Evolutionary conservation across 1,140 invertebrate species (phyloP).

Genomic region (Kradibia gibbosae): DNA sequence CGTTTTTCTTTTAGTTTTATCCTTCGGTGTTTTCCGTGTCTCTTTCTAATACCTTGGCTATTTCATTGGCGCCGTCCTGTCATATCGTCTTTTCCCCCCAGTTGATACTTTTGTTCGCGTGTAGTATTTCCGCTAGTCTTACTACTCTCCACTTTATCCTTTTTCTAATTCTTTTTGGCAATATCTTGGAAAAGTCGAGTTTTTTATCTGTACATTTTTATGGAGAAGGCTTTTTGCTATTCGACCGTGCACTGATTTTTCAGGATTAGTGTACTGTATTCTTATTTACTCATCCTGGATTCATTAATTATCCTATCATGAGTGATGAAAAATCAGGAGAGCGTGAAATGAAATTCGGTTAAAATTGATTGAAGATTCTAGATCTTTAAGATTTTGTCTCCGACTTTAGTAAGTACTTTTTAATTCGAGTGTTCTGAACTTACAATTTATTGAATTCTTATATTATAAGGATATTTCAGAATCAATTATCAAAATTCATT

Average conservation of each 20-base stretch:
- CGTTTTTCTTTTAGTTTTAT: not conserved
- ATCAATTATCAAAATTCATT: too few relatives aligned
- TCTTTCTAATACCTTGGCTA: slow-evolving; percentile 15
- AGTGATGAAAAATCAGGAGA: too few relatives aligned
- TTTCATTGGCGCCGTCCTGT: not conserved
- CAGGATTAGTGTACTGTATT: not conserved
- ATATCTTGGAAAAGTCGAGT: slow-evolving; percentile 20
- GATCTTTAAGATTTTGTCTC: too few relatives aligned
- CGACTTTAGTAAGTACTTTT: too few relatives aligned
- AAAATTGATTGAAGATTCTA: too few relatives aligned
- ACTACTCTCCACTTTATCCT: not conserved
- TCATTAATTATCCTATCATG: not conserved
- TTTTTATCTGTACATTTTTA: slow-evolving; percentile 45
- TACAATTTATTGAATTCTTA: too few relatives aligned
- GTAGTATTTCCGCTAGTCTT: not conserved
- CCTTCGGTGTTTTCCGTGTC: slow-evolving; percentile 26
- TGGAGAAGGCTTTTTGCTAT: slow-evolving; percentile 31
- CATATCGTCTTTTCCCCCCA: not conserved
- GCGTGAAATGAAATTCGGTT: too few relatives aligned
- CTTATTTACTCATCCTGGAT: not conserved
- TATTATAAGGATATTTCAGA: too few relatives aligned
- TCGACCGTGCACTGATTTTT: not conserved
- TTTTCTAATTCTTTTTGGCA: slow-evolving; percentile 17
- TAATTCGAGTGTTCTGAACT: too few relatives aligned
- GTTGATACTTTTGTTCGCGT: not conserved